A percentile compares a stretch with the other conserved stretches of the same genome.
These are phyloP conservation scores for Leptinotarsa haldemani DNA, from an alignment of 2,888 invertebrate species.

Conservation along the genomic window DNA sequence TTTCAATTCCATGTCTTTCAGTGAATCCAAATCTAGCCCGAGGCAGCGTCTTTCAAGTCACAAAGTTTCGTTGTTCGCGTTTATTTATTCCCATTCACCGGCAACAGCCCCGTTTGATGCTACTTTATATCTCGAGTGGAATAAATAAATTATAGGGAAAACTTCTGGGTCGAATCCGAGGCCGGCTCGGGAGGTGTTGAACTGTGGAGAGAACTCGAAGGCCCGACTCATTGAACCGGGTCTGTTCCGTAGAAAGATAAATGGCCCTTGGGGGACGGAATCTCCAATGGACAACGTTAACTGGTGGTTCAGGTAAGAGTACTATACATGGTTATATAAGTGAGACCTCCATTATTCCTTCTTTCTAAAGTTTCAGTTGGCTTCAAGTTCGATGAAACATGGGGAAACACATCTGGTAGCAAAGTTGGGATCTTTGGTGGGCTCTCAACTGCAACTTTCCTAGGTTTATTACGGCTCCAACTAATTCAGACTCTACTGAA, in stretches of 20 bases:
- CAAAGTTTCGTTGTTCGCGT: background rate
- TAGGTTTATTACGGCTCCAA: no score
- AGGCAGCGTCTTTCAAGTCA: background rate
- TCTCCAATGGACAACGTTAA: background rate
- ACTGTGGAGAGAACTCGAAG: background rate
- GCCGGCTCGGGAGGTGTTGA: constrained; percentile 5
- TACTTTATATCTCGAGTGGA: constrained; percentile 15
- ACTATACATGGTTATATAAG: no score
- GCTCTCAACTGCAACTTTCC: no score
- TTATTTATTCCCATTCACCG: constrained; percentile 11
- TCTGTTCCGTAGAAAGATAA: background rate
- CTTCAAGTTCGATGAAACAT: no score
- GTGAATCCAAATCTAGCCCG: background rate
- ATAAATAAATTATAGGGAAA: constrained; percentile 23
- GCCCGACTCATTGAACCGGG: background rate
- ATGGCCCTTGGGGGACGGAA: background rate
- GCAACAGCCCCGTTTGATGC: constrained; percentile 11
- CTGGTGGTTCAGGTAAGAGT: background rate
- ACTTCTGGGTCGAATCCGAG: constrained; percentile 6
- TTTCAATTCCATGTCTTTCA: background rate
- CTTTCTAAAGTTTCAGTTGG: no score
- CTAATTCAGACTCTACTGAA: no score
- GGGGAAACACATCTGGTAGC: no score
- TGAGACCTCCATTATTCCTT: no score
- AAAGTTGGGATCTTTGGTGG: no score